These are phyloP conservation scores for Okamejei kenojei DNA, from an alignment of 2,797 vertebrate genomes.

Conservation along the genomic window DNA sequence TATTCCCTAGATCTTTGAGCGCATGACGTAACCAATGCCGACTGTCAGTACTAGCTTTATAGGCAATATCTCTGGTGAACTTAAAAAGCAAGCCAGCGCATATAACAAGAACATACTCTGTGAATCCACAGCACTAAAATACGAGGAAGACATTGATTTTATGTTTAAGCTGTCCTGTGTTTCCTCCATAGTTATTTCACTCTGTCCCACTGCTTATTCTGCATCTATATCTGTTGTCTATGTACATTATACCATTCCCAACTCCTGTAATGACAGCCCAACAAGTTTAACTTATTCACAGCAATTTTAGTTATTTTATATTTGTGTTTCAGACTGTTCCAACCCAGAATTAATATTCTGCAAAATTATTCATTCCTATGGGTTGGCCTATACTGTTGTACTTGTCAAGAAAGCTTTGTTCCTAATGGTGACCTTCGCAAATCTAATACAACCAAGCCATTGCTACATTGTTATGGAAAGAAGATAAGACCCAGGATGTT, in stretches of 20 bases:
- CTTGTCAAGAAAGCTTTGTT: background rate
- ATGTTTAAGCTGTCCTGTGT: background rate
- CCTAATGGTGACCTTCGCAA: background rate
- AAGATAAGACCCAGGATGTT: background rate
- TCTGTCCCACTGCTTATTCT: background rate
- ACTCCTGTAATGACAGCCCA: too few species aligned
- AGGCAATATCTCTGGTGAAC: background rate
- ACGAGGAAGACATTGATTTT: background rate
- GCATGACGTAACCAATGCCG: background rate
- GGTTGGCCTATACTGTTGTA: background rate
- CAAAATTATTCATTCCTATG: background rate
- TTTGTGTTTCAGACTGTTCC: background rate
- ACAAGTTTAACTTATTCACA: background rate
- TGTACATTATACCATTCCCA: background rate
- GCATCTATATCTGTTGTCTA: background rate
- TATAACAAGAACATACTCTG: background rate
- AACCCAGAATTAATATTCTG: background rate
- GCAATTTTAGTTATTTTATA: background rate
- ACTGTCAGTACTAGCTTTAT: background rate
- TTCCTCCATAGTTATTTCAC: background rate
- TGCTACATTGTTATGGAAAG: background rate
- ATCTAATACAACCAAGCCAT: background rate
- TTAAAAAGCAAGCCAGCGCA: background rate
- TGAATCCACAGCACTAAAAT: background rate
- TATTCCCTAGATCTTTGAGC: background rate